These are phyloP conservation scores for Pelagia noctiluca DNA, from an alignment of 30 jellyfish, hydroid and myxozoan genomes.

Conservation along the genomic window DNA sequence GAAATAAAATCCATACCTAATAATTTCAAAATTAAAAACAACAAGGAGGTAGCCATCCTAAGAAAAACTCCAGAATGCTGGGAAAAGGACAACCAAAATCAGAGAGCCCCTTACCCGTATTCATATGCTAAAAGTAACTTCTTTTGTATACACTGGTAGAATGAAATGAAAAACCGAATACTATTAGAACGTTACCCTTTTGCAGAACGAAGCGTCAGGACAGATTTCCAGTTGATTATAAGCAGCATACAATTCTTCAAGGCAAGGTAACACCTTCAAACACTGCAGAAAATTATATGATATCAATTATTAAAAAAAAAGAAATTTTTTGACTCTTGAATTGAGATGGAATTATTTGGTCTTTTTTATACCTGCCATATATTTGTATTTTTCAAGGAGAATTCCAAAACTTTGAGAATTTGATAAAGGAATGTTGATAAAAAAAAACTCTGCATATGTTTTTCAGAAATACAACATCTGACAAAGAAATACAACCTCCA, in stretches of 20 bases:
- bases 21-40: neutral
- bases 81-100: neutral
- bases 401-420: neutral
- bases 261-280: constrained; percentile 36
- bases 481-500: too few relatives aligned
- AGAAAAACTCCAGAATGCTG: neutral
- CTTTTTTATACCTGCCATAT: neutral
- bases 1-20: too few relatives aligned
- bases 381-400: too few relatives aligned
- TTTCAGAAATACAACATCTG: too few relatives aligned
- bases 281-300: too few relatives aligned
- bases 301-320: neutral
- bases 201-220: constrained; percentile 75
- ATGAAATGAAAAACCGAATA: neutral
- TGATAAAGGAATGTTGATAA: neutral
- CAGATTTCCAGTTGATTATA: constrained; percentile 35
- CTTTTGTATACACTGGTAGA: neutral
- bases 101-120: too few relatives aligned
- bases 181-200: constrained; percentile 28
- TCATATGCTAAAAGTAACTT: neutral
- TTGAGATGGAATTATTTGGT: neutral
- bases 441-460: too few relatives aligned
- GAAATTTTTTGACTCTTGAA: neutral
- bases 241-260: constrained; percentile 53
- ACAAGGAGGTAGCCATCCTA: neutral